Conservation (phyloP, 2,113 vertebrate species). For the Cryptotis parvus region DNA sequence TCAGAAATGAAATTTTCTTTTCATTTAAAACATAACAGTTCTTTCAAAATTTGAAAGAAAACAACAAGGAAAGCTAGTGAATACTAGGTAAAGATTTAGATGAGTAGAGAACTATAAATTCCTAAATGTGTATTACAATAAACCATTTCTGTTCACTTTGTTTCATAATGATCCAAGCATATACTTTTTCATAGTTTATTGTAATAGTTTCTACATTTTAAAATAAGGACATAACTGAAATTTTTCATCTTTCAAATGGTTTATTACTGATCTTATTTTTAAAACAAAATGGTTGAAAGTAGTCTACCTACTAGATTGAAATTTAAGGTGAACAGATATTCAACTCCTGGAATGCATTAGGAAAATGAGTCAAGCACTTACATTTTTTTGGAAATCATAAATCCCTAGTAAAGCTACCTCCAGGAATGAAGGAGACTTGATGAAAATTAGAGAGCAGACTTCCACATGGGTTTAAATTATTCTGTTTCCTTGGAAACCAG, state of each 20-base stretch:
- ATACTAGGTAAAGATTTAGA: conserved; percentile 15
- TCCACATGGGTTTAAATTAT: conserved; percentile 91
- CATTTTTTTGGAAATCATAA: conserved; percentile 73
- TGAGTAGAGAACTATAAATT: conserved; percentile 23
- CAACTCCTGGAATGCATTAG: conserved; percentile 43
- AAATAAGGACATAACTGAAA: not conserved
- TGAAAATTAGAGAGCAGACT: conserved; percentile 88
- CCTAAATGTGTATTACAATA: conserved; percentile 43
- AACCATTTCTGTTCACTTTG: not conserved
- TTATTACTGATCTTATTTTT: conserved; percentile 50
- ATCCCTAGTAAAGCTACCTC: conserved; percentile 83
- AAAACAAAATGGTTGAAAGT: conserved; percentile 55
- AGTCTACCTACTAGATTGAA: not conserved
- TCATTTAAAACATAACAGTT: not conserved
- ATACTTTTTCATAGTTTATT: conserved; percentile 23
- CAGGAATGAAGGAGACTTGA: conserved; percentile 85
- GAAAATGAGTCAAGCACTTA: conserved; percentile 53
- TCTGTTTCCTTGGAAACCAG: conserved; percentile 90
- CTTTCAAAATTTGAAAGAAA: conserved; percentile 38
- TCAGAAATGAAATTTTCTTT: conserved; percentile 15
- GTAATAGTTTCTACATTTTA: conserved; percentile 54
- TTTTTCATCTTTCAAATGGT: conserved; percentile 13
- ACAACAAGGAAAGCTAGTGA: not conserved
- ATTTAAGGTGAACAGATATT: conserved; percentile 30
- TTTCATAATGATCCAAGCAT: conserved; percentile 28